phyloP scores from a whole-genome alignment of 2,888 invertebrate species.

The Chalcis sispes region DNA sequence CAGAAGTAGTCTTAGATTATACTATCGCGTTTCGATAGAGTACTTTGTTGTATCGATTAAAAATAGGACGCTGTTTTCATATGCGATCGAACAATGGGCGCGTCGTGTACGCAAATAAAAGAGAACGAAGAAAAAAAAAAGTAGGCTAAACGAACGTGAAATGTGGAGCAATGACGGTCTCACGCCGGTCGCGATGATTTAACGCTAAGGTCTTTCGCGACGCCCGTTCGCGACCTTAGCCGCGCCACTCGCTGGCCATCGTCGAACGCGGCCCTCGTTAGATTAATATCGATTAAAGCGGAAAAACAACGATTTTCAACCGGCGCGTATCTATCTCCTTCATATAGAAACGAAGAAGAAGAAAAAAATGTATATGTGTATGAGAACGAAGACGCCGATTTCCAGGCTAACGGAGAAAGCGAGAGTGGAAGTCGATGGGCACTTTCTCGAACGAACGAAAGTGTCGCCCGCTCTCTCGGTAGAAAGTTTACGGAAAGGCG shows the following conservation, averaged over 20 bases:
- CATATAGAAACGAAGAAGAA: too few species aligned
- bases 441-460: conserved; percentile 66
- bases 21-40: too few species aligned
- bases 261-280: background rate
- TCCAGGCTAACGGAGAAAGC: conserved; percentile 26
- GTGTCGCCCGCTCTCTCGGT: conserved; percentile 62
- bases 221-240: background rate
- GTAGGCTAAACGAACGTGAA: conserved; percentile 43
- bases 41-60: background rate
- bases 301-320: background rate
- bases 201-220: conserved; percentile 32
- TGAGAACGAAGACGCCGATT: background rate
- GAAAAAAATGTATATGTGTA: too few species aligned
- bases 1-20: too few species aligned
- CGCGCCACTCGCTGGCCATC: background rate
- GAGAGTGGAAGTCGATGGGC: conserved; percentile 63
- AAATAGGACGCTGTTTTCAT: background rate
- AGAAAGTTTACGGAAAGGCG: conserved; percentile 19
- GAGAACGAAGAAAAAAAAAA: conserved; percentile 2
- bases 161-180: conserved; percentile 38
- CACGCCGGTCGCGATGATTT: conserved; percentile 12
- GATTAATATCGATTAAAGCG: background rate
- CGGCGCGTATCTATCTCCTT: background rate
- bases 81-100: background rate
- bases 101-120: background rate